These are phyloP conservation scores for Lampropteryx suffumata DNA, from an alignment of 2,888 invertebrate species.

Conservation along the genomic window DNA sequence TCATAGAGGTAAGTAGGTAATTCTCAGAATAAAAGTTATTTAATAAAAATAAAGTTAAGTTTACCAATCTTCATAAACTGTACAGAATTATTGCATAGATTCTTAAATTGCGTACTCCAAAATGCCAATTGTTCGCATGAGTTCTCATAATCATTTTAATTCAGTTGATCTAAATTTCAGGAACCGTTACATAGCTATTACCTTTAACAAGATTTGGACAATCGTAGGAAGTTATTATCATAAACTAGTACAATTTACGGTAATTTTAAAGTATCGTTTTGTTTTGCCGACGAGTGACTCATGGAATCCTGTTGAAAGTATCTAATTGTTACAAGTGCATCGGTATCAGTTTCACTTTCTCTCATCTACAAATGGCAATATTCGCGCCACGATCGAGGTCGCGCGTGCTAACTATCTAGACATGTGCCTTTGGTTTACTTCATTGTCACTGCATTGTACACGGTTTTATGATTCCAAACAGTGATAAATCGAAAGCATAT, in stretches of 20 bases:
- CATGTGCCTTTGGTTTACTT: slow-evolving; percentile 48
- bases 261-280: slow-evolving; percentile 44
- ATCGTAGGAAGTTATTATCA: slow-evolving; percentile 58
- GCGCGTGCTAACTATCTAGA: slow-evolving; percentile 65
- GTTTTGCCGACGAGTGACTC: slow-evolving; percentile 40
- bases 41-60: no score
- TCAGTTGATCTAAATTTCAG: slow-evolving; percentile 46
- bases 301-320: slow-evolving; percentile 77
- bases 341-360: slow-evolving; percentile 79
- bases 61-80: slow-evolving; percentile 18
- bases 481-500: neutral
- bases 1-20: no score
- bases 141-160: slow-evolving; percentile 59
- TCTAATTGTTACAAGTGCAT: slow-evolving; percentile 60
- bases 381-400: slow-evolving; percentile 76
- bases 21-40: no score
- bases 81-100: neutral
- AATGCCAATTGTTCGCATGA: slow-evolving; percentile 43
- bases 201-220: slow-evolving; percentile 46
- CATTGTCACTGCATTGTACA: slow-evolving; percentile 20
- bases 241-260: slow-evolving; percentile 47
- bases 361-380: slow-evolving; percentile 68
- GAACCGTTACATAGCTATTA: slow-evolving; percentile 52
- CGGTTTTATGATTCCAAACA: slow-evolving; percentile 1
- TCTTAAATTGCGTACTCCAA: slow-evolving; percentile 19